Base-by-base conservation (phyloP, 2,888 invertebrate species). In the Eupsilia transversa region DNA sequence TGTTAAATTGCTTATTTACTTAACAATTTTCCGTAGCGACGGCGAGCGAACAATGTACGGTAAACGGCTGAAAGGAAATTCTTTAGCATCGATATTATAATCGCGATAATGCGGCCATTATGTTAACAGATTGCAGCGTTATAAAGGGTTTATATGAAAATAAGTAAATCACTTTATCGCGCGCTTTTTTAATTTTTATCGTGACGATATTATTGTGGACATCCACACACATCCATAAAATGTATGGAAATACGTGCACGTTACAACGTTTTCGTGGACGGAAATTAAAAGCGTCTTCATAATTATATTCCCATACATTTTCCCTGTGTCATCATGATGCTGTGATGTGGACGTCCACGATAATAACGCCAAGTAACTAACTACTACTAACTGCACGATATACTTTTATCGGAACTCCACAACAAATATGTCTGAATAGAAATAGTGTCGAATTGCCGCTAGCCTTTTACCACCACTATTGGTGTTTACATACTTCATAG, bases 1-100 rank as follows among this genome's bases (percentile, higher is more conserved):
- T 89, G 92, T 93, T 91, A 90, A 93, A 92, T 92, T 92, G 91
- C 93, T 92, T 93, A 93, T 94, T 94, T 94, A 93, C 92, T 92
- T 89, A 91, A 90, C 87, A 88, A 90, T 85, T 87, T 86, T 79
- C 84, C 78, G 59, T 72, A 49, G 12, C 74, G 74, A 73, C 78
- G 79, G 60, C 72, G 77, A 77, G 49, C 30, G 64, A 79, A 77
- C 80, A 86, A 82, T 83, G 78, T 75, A 74, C 77, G 83, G 74
- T 89, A 82, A 86, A 81, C 74, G 59, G 63, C 72, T 74, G 41
- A 72, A 68, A 79, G 72, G 66, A 80, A 80, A 86, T 84, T 80
- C 67, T 72, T 71, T 52, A 60, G 52, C 66, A 67, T 82, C 68
- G 84, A 83, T 86, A 66, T 61, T 80, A 64, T 65, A 72, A 77